Evolutionary conservation across 2,888 invertebrate species (phyloP).

Genomic region (Caenorhabditis macrosperma): DNA sequence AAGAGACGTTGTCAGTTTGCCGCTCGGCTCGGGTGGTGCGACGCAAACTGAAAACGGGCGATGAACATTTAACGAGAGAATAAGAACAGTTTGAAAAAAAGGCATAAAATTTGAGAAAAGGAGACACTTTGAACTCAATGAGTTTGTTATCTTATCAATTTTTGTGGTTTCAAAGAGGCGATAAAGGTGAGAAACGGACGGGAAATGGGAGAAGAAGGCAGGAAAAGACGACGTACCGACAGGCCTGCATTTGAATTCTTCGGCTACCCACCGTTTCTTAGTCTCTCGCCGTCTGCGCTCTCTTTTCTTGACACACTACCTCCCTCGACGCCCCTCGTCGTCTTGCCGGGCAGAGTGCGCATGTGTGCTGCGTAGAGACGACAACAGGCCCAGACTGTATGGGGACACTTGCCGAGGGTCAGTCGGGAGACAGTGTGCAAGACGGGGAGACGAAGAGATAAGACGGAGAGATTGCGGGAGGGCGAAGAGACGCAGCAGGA

Average conservation of each 20-base stretch:
- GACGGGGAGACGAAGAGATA: slow-evolving; percentile 1
- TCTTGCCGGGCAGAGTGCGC: slow-evolving; percentile 6
- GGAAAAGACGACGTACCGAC: neutral
- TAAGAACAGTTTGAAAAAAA: neutral
- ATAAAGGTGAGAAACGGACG: neutral
- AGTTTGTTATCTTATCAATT: neutral
- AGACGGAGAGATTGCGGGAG: neutral
- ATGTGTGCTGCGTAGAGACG: slow-evolving; percentile 15
- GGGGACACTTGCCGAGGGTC: slow-evolving; percentile 45
- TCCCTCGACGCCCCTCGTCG: slow-evolving; percentile 4
- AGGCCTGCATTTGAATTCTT: slow-evolving; percentile 56
- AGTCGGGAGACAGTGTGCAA: neutral
- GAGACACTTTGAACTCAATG: neutral
- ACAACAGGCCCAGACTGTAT: slow-evolving; percentile 25
- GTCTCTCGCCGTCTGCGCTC: slow-evolving; percentile 12
- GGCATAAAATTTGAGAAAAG: neutral
- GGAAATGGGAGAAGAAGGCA: neutral
- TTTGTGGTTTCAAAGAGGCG: neutral
- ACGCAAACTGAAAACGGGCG: neutral
- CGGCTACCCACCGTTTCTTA: slow-evolving; percentile 50
- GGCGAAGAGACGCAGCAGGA: slow-evolving; percentile 1
- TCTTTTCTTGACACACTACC: slow-evolving; percentile 11
- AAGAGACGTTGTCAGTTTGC: slow-evolving; percentile 6
- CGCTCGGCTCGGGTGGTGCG: neutral
- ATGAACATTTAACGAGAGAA: neutral